phyloP scores from a whole-genome alignment of 2,888 invertebrate genomes.

The Rhingia campestris region DNA sequence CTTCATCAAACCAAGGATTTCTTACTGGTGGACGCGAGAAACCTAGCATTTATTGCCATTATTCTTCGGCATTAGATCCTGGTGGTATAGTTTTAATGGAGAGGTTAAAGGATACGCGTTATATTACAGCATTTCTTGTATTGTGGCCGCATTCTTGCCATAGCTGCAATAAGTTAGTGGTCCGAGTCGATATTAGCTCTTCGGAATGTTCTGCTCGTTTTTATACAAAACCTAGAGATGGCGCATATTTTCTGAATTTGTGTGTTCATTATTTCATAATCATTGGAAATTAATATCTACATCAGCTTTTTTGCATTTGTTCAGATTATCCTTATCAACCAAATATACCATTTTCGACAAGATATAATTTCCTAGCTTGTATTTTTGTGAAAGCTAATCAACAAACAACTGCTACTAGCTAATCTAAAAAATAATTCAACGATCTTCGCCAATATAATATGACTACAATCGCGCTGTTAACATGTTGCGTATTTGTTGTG shows the following conservation, averaged over 20 bases:
- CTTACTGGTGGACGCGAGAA: no score
- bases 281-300: background rate
- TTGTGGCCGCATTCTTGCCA: background rate
- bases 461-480: background rate
- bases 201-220: background rate
- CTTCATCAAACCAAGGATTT: no score
- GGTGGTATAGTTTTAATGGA: no score
- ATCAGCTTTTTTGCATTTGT: background rate
- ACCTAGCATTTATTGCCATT: no score
- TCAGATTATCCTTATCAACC: background rate
- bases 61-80: no score
- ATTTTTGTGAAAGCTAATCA: background rate
- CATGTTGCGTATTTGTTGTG: background rate
- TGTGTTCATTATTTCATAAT: background rate
- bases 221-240: background rate
- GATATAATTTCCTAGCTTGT: background rate
- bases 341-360: background rate
- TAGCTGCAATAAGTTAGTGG: background rate
- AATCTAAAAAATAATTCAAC: slow-evolving; percentile 4
- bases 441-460: slow-evolving; percentile 13
- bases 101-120: no score
- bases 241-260: background rate
- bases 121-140: no score
- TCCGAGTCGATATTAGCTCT: background rate
- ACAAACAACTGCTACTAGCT: background rate